Evolutionary conservation across 2,888 invertebrate genomes (phyloP).

Genomic region (Actias luna): DNA sequence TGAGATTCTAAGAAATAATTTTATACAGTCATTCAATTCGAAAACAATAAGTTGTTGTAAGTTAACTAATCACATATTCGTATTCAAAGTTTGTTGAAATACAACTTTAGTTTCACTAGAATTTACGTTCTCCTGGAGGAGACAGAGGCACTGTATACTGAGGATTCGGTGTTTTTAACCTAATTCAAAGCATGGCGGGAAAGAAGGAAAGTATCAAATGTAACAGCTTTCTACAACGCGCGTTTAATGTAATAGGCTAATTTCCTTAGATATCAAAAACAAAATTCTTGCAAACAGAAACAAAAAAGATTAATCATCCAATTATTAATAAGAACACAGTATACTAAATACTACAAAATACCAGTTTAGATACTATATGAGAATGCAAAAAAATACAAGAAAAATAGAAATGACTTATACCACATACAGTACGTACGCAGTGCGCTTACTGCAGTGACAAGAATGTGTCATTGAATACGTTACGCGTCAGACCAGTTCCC

Average conservation of each 20-base stretch:
- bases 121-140: too few species aligned
- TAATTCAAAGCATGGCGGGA: too few species aligned
- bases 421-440: background rate
- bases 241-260: too few species aligned
- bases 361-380: background rate
- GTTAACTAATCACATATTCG: background rate
- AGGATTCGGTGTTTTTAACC: too few species aligned
- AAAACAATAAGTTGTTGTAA: background rate
- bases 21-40: background rate
- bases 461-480: slow-evolving; percentile 12
- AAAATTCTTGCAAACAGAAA: background rate
- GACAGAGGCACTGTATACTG: too few species aligned
- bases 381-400: background rate
- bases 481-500: slow-evolving; percentile 16
- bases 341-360: background rate
- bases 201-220: background rate
- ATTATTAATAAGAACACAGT: background rate
- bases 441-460: background rate
- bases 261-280: background rate
- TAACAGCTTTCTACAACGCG: background rate
- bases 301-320: too few species aligned
- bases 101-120: too few species aligned
- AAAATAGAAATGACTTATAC: slow-evolving; percentile 3
- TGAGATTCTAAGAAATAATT: background rate
- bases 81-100: background rate